These are phyloP conservation scores for Hyphantria cunea DNA, from an alignment of 1,140 invertebrate genomes.

Conservation along the genomic window DNA sequence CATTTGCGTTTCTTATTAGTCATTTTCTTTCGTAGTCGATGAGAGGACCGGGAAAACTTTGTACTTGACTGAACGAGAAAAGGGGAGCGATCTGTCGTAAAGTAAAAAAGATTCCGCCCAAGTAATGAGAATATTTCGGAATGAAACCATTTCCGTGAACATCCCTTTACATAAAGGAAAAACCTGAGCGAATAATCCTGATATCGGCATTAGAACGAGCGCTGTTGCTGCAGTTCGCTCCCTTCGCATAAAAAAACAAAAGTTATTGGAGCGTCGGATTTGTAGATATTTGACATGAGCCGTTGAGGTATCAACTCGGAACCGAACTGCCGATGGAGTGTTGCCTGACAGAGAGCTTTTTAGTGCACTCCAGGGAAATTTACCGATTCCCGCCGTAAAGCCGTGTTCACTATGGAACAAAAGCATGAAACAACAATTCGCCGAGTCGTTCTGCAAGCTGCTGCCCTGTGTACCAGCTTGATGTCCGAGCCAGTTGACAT, in stretches of 20 bases:
- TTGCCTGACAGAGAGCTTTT: constrained; percentile 56
- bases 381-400: constrained; percentile 62
- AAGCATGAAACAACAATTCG: constrained; percentile 52
- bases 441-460: constrained; percentile 36
- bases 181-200: constrained; percentile 45
- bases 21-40: constrained; percentile 54
- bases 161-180: constrained; percentile 42
- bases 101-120: constrained; percentile 60
- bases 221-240: constrained; percentile 22
- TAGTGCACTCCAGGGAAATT: constrained; percentile 74
- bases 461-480: constrained; percentile 35
- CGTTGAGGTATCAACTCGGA: constrained; percentile 56
- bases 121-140: constrained; percentile 65
- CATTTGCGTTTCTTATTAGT: constrained; percentile 68
- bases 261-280: constrained; percentile 44
- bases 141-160: constrained; percentile 48
- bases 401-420: constrained; percentile 44
- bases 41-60: constrained; percentile 53
- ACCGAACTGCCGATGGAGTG: constrained; percentile 57
- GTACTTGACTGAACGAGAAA: constrained; percentile 54
- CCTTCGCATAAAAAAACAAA: constrained; percentile 41
- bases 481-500: constrained; percentile 39
- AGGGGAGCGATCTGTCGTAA: constrained; percentile 52
- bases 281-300: constrained; percentile 39
- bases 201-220: constrained; percentile 39